Evolutionary conservation across 2,888 invertebrate species (phyloP).

Genomic region (Trissolcus brochymenae): DNA sequence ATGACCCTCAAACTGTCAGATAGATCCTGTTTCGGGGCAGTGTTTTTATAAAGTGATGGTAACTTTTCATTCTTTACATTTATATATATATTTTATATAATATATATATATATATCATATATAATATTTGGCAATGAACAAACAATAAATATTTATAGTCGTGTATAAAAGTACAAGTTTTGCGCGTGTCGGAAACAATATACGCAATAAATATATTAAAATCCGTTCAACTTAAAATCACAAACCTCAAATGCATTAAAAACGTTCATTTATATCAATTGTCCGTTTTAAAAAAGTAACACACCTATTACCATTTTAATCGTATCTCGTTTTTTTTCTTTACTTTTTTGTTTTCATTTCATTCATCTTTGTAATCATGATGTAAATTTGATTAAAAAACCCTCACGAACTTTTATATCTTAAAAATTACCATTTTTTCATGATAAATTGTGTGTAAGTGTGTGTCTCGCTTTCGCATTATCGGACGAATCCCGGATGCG

Average conservation of each 20-base stretch:
- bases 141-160: slow-evolving; percentile 56
- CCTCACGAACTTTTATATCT: slow-evolving; percentile 41
- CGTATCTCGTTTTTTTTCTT: slow-evolving; percentile 1
- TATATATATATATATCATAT: slow-evolving; percentile 28
- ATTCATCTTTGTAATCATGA: slow-evolving; percentile 23
- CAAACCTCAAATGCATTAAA: slow-evolving; percentile 56
- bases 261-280: slow-evolving; percentile 54
- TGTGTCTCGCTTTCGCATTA: slow-evolving; percentile 6
- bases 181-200: slow-evolving; percentile 53
- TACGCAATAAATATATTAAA: slow-evolving; percentile 56
- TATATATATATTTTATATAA: slow-evolving; percentile 25
- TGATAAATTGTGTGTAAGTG: slow-evolving; percentile 32
- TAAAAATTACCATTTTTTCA: slow-evolving; percentile 49
- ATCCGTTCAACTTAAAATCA: slow-evolving; percentile 47
- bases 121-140: slow-evolving; percentile 54
- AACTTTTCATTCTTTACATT: slow-evolving; percentile 24
- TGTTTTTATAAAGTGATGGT: slow-evolving; percentile 41
- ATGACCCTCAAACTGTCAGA: slow-evolving; percentile 31
- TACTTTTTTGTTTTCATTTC: not conserved
- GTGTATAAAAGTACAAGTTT: slow-evolving; percentile 58
- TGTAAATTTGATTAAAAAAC: slow-evolving; percentile 55
- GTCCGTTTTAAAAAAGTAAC: slow-evolving; percentile 54
- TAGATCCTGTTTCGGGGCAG: slow-evolving; percentile 55
- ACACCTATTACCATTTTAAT: slow-evolving; percentile 39
- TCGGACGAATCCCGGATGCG: slow-evolving; percentile 6